Conservation (phyloP, 1,140 invertebrate genomes). For the Brachionus calyciflorus region DNA sequence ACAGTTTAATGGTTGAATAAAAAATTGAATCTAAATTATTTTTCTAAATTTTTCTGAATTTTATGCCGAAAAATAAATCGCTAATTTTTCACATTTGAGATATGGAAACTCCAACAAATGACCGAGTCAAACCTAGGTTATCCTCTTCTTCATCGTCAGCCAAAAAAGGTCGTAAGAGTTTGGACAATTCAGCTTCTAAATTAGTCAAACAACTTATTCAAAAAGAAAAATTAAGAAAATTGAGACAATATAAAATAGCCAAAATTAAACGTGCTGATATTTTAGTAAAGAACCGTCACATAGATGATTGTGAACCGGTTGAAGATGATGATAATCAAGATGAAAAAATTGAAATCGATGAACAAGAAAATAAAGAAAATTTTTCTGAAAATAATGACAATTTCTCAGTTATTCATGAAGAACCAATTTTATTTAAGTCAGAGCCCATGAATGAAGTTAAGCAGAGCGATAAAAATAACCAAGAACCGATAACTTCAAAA, state of each 20-base stretch:
- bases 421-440: background rate
- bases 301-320: background rate
- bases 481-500: background rate
- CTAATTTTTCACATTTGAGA: background rate
- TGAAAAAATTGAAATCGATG: background rate
- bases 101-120: conserved; percentile 22
- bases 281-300: background rate
- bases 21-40: background rate
- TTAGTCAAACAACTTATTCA: background rate
- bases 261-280: conserved; percentile 18
- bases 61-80: background rate
- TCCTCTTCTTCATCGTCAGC: conserved; percentile 19
- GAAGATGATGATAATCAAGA: background rate
- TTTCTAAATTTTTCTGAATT: background rate
- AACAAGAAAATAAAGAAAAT: background rate
- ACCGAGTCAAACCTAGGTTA: background rate
- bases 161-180: background rate
- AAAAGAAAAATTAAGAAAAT: conserved; percentile 23
- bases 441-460: background rate
- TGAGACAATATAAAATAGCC: background rate
- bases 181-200: conserved; percentile 15
- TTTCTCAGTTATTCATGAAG: background rate
- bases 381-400: background rate
- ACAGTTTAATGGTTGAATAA: no score
- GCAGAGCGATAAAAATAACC: background rate